Base-by-base conservation (phyloP, 2,888 invertebrate species). In the Tuta absoluta region DNA sequence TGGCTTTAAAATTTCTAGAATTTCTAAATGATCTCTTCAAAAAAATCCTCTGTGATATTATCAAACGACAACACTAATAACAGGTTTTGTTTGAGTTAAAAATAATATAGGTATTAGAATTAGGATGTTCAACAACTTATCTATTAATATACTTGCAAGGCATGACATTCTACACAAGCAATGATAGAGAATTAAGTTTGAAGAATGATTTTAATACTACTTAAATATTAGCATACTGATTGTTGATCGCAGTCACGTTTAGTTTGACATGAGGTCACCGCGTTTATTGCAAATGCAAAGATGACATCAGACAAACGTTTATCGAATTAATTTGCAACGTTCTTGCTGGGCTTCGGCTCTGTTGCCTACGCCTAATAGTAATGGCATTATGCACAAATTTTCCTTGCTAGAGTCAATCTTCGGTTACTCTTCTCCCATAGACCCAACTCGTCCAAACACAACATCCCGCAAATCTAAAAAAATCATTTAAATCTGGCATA, bases 231-330 rank as follows among this genome's bases (percentile, higher is more conserved):
- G 23, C 51, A 53, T 23, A 53, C 3, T 5, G 51, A 23, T 14
- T 53, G 49, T 23, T 49, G 10, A 17, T 45, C 17, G 21, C 4
- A 53, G 51, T 53, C 51, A 53, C 51, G 51, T 23, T 53, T 14
- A 11, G 23, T 53, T 24, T 53, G 23, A 23, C 23, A 53, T 53
- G 51, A 53, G 11, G 51, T 53, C 51, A 53, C 23, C 51, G 51
- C 51, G 12, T 53, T 45, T 17, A 45, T n/a, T 45, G 45, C 45
- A 45, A 49, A 24, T 33, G 41, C 28, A 49, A 14, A 57, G 33
- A 57, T 57, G 19, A 57, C 5, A 45, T n/a, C 45, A 45, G n/a
- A 17, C 3, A 45, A 14, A 41, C 10, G 10, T 4, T 5, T 4
- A 28, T 28, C 28, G 28, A 28, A 28, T 28, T n/a, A 45, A n/a